Evolutionary conservation across 2,888 invertebrate genomes (phyloP).

Genomic region (Nemurella pictetii): DNA sequence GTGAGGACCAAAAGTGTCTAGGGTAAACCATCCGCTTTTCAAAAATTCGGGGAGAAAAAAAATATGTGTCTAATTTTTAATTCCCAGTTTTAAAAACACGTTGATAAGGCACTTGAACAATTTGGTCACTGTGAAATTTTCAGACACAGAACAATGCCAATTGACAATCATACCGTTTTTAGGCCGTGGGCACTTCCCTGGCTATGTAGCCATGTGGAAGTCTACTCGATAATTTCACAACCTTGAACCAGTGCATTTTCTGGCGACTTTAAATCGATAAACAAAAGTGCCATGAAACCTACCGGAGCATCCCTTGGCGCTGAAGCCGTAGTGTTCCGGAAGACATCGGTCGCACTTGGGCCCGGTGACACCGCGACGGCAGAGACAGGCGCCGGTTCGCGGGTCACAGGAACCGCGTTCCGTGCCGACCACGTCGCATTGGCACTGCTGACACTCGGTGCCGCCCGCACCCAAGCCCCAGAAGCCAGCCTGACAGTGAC

Average conservation of each 20-base stretch:
- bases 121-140: too few relatives aligned
- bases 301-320: constrained; percentile 77
- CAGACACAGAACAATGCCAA: too few relatives aligned
- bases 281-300: constrained; percentile 48
- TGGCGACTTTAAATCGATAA: neutral
- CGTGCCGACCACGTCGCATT: constrained; percentile 67
- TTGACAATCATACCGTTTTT: too few relatives aligned
- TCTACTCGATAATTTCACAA: too few relatives aligned
- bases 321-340: constrained; percentile 76
- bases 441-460: constrained; percentile 63
- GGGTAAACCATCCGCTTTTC: too few relatives aligned
- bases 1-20: too few relatives aligned
- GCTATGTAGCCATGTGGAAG: too few relatives aligned
- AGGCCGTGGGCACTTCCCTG: too few relatives aligned
- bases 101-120: too few relatives aligned
- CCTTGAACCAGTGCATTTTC: neutral
- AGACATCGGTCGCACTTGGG: constrained; percentile 72
- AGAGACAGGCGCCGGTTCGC: constrained; percentile 74
- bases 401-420: constrained; percentile 69
- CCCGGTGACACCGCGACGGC: constrained; percentile 76
- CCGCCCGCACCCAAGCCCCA: constrained; percentile 71
- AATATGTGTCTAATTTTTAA: too few relatives aligned
- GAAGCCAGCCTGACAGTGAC: constrained; percentile 63
- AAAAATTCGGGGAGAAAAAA: too few relatives aligned
- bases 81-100: too few relatives aligned